Evolutionary conservation across 2,888 invertebrate genomes (phyloP), one percentile per base, ranked within the genome.

Genomic region (Glyphotaelius pellucidus): DNA sequence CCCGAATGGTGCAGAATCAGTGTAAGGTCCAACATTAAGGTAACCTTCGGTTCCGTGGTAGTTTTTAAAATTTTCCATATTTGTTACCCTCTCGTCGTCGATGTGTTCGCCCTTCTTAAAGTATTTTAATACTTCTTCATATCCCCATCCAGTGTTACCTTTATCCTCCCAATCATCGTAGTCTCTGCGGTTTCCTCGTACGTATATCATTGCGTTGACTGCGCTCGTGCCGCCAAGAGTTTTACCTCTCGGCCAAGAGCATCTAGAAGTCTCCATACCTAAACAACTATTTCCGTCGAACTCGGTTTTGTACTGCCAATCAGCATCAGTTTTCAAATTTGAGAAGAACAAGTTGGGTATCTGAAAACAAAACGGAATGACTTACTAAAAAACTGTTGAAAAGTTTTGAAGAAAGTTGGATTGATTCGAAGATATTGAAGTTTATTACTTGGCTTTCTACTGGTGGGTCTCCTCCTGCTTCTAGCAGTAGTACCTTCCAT

Each of bases 121-220:
- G 94, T 95, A 95, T 12, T 94, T 94, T 81, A 95, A 93, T 32
- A 95, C 94, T 52, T 94, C 94, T n/a, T 95, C 94, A 94, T 94
- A 95, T 32, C 86, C 93, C 96, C 96, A 96, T 7, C 96, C 96
- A 3, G 94, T 92, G 80, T 96, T 96, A 1, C 96, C 96, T 85
- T 95, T 94, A 1, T 93, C 94, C 42, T 95, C 95, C 96, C 96
- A 96, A 5, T 94, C 94, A 94, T 96, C 96, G 94, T 95, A 96
- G 94, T 96, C 96, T 35, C 94, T 94, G 47, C 95, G 94, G 94
- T 96, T 95, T 0, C 96, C 96, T 89, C 96, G 94, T 7, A 94
- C 93, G 94, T 95, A 95, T 67, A 95, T 94, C 95, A 96, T 95
- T 93, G 95, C 95, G 94, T 96, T 96, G 79, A 96, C 95, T 80